A percentile compares a stretch with the other conserved stretches of the same genome.
phyloP scores from a whole-genome alignment of 1,140 invertebrate genomes.

The Atta colombica region DNA sequence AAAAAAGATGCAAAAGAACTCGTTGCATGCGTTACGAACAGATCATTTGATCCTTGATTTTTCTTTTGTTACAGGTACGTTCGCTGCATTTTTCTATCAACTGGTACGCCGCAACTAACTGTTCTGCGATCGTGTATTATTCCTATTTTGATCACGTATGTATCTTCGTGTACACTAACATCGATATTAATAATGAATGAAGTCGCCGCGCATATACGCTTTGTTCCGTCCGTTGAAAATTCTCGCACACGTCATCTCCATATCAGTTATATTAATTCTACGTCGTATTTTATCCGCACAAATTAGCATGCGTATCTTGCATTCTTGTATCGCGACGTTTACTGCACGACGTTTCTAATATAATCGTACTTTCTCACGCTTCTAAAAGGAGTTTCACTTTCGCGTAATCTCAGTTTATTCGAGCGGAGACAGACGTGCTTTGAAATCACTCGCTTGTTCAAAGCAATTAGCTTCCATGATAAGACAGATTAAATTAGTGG shows the following conservation, averaged over 20 bases:
- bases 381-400: neutral
- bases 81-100: conserved; percentile 59
- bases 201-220: conserved; percentile 58
- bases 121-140: conserved; percentile 62
- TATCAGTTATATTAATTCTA: conserved; percentile 50
- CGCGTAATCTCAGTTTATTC: neutral
- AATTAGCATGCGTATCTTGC: conserved; percentile 56
- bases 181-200: conserved; percentile 78
- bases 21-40: neutral
- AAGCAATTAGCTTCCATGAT: conserved; percentile 22
- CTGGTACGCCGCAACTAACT: neutral
- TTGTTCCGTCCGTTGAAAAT: conserved; percentile 64
- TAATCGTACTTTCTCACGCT: neutral
- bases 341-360: conserved; percentile 7
- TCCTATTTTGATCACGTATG: conserved; percentile 74
- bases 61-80: conserved; percentile 76
- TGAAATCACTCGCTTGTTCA: conserved; percentile 1
- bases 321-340: conserved; percentile 29
- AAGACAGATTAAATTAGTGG: neutral
- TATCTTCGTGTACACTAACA: conserved; percentile 66
- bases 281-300: conserved; percentile 22
- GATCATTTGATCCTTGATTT: conserved; percentile 61
- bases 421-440: neutral
- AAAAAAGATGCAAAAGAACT: neutral
- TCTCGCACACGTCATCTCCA: conserved; percentile 50